Evolutionary conservation across 2,797 vertebrate species (phyloP).

Genomic region (Scolopax rusticola): DNA sequence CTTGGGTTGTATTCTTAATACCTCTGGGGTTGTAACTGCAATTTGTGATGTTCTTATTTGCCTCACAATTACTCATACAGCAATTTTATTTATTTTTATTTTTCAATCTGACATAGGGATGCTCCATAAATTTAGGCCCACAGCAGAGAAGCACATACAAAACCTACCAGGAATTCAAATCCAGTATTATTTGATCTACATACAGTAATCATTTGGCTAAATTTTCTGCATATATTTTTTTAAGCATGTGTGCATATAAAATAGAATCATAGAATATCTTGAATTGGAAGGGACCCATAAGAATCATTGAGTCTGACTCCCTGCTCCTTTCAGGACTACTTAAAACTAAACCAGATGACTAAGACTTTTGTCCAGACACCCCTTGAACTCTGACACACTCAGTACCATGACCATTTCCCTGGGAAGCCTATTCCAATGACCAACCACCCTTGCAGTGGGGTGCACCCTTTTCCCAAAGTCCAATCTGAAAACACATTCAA

Average conservation of each 20-base stretch:
- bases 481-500: background rate
- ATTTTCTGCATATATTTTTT: background rate
- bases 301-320: background rate
- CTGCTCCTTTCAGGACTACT: fast-evolving
- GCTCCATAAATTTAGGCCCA: fast-evolving
- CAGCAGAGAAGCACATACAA: background rate
- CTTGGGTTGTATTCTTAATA: background rate
- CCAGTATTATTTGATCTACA: background rate
- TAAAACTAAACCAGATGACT: background rate
- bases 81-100: background rate
- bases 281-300: background rate
- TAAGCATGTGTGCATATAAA: background rate
- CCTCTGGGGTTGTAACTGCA: background rate
- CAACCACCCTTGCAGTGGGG: background rate
- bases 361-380: background rate
- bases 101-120: background rate
- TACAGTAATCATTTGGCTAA: background rate
- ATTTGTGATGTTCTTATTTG: background rate
- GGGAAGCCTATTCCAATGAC: background rate
- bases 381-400: background rate
- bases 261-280: background rate
- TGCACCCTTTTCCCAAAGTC: background rate
- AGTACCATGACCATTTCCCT: background rate
- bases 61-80: background rate
- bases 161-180: background rate